Conservation (phyloP, 2,888 invertebrate genomes). For the Onchidella celtica region DNA sequence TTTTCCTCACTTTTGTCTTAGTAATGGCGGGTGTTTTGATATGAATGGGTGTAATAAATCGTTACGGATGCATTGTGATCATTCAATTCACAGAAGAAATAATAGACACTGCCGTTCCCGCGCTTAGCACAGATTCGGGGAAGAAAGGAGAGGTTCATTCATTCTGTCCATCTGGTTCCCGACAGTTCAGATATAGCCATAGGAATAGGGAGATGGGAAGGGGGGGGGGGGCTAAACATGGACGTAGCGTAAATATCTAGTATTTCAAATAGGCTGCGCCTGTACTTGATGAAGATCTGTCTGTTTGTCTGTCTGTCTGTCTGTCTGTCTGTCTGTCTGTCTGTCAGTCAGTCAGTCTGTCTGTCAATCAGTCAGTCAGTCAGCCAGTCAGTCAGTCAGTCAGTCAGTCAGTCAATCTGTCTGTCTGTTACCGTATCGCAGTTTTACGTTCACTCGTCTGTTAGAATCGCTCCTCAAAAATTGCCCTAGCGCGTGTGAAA, state of each 20-base stretch:
- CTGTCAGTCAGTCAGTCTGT: neutral
- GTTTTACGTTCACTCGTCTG: neutral
- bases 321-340: neutral
- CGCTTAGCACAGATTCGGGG: neutral
- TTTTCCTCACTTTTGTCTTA: constrained; percentile 12
- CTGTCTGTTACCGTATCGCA: neutral
- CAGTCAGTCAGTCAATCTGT: too few relatives aligned
- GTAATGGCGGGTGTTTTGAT: neutral
- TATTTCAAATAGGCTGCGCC: too few relatives aligned
- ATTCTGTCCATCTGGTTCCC: too few relatives aligned
- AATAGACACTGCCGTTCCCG: neutral
- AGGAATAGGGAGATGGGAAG: neutral
- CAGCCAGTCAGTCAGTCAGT: too few relatives aligned
- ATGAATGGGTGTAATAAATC: constrained; percentile 11
- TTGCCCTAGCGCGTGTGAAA: neutral
- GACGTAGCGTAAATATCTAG: neutral
- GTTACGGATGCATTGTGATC: constrained; percentile 22
- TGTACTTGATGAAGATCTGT: too few relatives aligned
- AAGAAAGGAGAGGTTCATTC: too few relatives aligned
- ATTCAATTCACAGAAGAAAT: constrained; percentile 13
- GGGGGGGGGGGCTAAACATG: neutral
- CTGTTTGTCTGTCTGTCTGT: too few relatives aligned
- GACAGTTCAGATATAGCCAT: too few relatives aligned
- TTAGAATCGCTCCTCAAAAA: neutral
- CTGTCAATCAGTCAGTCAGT: too few relatives aligned